Conservation (phyloP, 2,888 invertebrate genomes). For the Bruchidius siliquastri region DNA sequence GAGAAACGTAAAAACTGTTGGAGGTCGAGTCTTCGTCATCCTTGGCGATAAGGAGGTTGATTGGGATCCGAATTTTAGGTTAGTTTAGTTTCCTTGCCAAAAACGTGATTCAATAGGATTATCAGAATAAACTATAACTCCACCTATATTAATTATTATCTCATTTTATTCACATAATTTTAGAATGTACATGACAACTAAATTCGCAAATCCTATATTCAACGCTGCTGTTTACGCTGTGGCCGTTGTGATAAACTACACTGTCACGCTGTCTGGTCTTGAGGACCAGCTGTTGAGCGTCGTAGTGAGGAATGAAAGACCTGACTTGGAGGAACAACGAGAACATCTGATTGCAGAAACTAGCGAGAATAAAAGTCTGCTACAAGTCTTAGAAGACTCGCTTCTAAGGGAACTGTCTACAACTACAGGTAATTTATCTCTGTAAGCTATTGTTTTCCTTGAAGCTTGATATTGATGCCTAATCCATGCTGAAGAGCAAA, state of each 20-base stretch:
- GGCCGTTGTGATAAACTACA: conserved; percentile 87
- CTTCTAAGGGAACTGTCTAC: conserved; percentile 78
- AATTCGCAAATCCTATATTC: conserved; percentile 82
- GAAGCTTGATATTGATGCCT: no score
- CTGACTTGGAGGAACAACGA: conserved; percentile 83
- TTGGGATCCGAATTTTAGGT: conserved; percentile 75
- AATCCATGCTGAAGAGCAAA: no score
- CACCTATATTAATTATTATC: no score
- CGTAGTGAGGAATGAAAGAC: conserved; percentile 80
- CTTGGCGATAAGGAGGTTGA: conserved; percentile 87
- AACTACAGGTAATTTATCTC: conserved; percentile 58
- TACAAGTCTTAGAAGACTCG: conserved; percentile 82
- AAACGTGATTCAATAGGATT: no score
- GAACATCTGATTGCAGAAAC: conserved; percentile 80
- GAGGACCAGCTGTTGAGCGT: conserved; percentile 89
- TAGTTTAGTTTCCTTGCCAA: neutral
- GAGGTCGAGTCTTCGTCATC: conserved; percentile 77
- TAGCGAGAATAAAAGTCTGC: conserved; percentile 76
- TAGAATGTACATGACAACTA: conserved; percentile 79
- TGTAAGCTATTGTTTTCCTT: neutral
- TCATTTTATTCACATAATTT: conserved; percentile 35
- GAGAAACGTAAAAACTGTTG: conserved; percentile 73
- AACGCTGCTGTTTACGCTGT: conserved; percentile 83
- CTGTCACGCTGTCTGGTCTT: conserved; percentile 79
- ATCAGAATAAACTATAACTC: no score